Conservation (phyloP, 2,113 vertebrate species). For the Xenopus laevis region DNA sequence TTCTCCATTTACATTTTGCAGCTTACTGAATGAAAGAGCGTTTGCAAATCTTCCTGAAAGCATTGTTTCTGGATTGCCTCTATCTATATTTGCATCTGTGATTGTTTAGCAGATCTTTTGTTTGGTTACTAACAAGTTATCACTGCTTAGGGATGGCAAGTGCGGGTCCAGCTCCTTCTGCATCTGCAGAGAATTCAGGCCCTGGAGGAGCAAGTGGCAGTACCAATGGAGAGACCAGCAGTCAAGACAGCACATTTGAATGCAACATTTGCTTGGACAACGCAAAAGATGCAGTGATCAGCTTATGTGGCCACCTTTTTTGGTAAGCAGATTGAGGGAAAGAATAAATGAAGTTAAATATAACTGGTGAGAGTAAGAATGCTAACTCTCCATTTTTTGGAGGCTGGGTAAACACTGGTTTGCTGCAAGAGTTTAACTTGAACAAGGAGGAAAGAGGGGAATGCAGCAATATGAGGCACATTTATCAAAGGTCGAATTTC, state of each 20-base stretch:
- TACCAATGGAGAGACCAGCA: slow-evolving; percentile 68
- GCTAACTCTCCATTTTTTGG: slow-evolving; percentile 25
- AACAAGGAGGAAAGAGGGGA: no score
- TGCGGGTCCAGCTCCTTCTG: slow-evolving; percentile 68
- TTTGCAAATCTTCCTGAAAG: slow-evolving; percentile 40
- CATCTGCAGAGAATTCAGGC: slow-evolving; percentile 70
- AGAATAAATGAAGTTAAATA: not conserved
- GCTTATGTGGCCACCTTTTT: slow-evolving; percentile 95
- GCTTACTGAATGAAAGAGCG: slow-evolving; percentile 20
- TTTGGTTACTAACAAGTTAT: not conserved
- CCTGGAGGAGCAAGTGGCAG: slow-evolving; percentile 72
- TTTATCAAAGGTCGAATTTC: no score
- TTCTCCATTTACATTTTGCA: slow-evolving; percentile 12
- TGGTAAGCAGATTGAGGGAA: slow-evolving; percentile 68
- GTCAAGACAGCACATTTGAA: slow-evolving; percentile 94
- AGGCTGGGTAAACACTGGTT: slow-evolving; percentile 1
- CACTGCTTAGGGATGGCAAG: slow-evolving; percentile 73
- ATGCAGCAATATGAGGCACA: no score
- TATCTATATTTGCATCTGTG: not conserved
- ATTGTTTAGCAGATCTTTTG: slow-evolving; percentile 7
- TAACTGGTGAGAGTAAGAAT: not conserved
- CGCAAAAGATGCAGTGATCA: slow-evolving; percentile 97
- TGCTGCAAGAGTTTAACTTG: not conserved
- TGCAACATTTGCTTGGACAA: slow-evolving; percentile 98
- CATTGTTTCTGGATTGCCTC: not conserved